Base-by-base conservation (phyloP, 1,140 invertebrate genomes). In the Pachyrhynchus sulphureomaculatus region DNA sequence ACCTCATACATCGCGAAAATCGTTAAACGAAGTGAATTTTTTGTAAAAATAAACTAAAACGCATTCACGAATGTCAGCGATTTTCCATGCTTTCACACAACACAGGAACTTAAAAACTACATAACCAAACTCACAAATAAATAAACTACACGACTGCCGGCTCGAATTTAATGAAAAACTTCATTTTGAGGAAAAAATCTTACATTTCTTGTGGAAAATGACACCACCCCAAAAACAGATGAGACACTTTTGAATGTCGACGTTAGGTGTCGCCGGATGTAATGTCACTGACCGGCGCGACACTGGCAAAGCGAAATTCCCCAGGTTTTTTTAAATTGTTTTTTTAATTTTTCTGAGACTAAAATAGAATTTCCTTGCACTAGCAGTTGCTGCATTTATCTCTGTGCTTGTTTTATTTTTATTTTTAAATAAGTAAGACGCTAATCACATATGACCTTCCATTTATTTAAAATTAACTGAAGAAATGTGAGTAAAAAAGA, bases 211-310 rank as follows among this genome's bases (percentile, higher is more conserved):
- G 36, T 32, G 49, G 49, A 65, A 65, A 65, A 65, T 65, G 62
- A 59, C 62, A 65, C 62, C 62, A 60, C 62, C 62, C 62, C 62
- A 53, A 60, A 65, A 59, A 65, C 56, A 59, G 55, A 60, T 60
- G 54, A 45, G 55, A 64, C 47, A 57, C 62, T 57, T 58, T 36
- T 10, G 53, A 44, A 33, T 44, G 29, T 45, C 10, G 41, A 33
- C 41, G 23, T 17, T 44, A 60, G 57, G 37, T 52, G 57, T 47
- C 44, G 42, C 56, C 37, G 37, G 15, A 5, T 21, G 9, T n/a
- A 21, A 41, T 17, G 37, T 21, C 37, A 21, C 37, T 21, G 37
- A 21, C 37, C 15, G 15, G 15, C 37, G 15, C 37, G 20, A 41
- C 37, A 18, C 8, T 21, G 12, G 37, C 9, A 21, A 17, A 6